Evolutionary conservation across 1,140 invertebrate genomes (phyloP).

Genomic region (Rhyzopertha dominica): DNA sequence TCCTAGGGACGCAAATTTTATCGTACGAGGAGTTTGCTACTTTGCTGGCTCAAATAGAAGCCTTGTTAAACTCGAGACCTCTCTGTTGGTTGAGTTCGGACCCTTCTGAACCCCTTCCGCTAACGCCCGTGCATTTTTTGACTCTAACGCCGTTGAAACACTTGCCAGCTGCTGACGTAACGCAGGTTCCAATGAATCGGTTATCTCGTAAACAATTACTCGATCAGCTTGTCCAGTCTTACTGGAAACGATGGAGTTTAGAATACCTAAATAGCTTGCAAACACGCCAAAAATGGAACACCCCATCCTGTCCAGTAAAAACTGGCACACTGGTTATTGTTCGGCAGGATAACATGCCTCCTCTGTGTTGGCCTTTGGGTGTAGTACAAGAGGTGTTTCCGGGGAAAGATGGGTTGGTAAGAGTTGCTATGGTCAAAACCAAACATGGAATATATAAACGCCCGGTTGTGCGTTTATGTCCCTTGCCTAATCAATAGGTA

Average conservation of each 20-base stretch:
- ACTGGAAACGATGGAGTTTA: constrained; percentile 11
- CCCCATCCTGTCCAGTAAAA: constrained; percentile 2
- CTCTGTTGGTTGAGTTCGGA: constrained; percentile 24
- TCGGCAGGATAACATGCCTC: constrained; percentile 17
- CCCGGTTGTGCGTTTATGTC: not conserved
- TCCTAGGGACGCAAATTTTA: no score
- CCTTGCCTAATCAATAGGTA: no score
- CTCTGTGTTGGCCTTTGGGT: constrained; percentile 29
- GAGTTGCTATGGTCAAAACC: not conserved
- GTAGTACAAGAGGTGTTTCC: constrained; percentile 38
- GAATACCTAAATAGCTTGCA: constrained; percentile 7
- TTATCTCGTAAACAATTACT: constrained; percentile 6
- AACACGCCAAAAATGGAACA: constrained; percentile 2
- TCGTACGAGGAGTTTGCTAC: constrained; percentile 23
- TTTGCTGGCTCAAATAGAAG: constrained; percentile 19
- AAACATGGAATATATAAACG: constrained; percentile 1
- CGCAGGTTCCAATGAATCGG: not conserved
- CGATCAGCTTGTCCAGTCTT: not conserved
- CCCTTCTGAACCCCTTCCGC: constrained; percentile 18
- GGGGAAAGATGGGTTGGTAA: constrained; percentile 9
- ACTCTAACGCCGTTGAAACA: constrained; percentile 30
- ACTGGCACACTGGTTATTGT: constrained; percentile 27
- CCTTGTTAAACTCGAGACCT: constrained; percentile 31
- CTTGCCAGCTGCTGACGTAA: constrained; percentile 12
- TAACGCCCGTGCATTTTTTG: constrained; percentile 40